Conservation (phyloP, 2,797 vertebrate species). For the Remorina albescens region DNA sequence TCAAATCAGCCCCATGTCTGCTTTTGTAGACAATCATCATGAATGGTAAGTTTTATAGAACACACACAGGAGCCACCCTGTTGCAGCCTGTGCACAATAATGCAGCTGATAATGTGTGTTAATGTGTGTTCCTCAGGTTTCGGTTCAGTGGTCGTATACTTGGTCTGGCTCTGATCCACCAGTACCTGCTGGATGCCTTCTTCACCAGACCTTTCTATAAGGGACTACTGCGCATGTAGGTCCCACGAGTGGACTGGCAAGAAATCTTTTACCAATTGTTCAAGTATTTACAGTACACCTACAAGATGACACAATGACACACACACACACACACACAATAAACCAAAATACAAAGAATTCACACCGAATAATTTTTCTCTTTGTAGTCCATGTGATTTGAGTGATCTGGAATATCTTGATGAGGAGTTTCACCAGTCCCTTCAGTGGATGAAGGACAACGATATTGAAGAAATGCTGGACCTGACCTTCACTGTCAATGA, state of each 20-base stretch:
- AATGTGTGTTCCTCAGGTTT: constrained; percentile 85
- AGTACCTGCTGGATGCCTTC: constrained; percentile 96
- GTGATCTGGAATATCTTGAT: constrained; percentile 95
- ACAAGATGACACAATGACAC: no score
- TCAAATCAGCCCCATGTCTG: constrained; percentile 98
- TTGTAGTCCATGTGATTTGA: constrained; percentile 93
- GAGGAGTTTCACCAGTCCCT: constrained; percentile 98
- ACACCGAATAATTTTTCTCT: background rate
- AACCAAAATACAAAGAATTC: background rate
- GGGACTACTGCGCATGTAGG: constrained; percentile 92
- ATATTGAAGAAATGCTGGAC: constrained; percentile 95
- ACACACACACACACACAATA: background rate
- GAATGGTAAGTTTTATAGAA: constrained; percentile 88
- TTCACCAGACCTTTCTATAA: constrained; percentile 97
- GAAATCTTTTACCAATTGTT: background rate
- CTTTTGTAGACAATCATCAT: constrained; percentile 98
- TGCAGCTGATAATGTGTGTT: background rate
- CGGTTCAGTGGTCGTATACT: constrained; percentile 96
- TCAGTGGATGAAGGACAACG: constrained; percentile 99
- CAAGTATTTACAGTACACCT: background rate
- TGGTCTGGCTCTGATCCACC: constrained; percentile 95
- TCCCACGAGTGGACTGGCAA: constrained; percentile 3
- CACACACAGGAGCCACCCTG: background rate
- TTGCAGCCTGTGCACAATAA: no score
- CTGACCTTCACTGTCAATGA: constrained; percentile 98